These are phyloP conservation scores for Chunga burmeisteri DNA, from an alignment of 2,113 vertebrate species.

Conservation along the genomic window DNA sequence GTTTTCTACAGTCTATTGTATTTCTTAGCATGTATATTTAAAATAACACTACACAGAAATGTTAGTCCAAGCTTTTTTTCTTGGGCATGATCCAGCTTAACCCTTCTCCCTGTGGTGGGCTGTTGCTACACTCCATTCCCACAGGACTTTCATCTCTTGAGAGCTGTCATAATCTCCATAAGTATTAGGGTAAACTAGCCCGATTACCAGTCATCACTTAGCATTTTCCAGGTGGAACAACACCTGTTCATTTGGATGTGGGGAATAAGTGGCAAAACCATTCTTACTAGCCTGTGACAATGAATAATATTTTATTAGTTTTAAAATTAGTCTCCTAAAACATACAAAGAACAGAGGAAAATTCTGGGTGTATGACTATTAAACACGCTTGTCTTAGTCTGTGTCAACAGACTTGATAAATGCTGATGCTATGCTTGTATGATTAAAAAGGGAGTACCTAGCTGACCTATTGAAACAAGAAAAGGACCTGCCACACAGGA, in stretches of 20 bases:
- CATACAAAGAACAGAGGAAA: not conserved
- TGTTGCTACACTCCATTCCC: not conserved
- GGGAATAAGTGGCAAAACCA: not conserved
- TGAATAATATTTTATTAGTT: not conserved
- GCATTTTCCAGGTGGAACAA: not conserved
- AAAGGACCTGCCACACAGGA: not conserved
- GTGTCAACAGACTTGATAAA: not conserved
- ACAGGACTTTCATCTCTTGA: not conserved
- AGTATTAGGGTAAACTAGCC: not conserved
- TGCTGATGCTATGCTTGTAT: not conserved
- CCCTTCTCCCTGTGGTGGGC: accelerated
- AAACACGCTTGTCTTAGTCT: not conserved
- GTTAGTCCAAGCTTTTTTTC: not conserved
- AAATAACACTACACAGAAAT: not conserved
- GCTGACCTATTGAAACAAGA: not conserved
- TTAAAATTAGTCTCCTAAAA: slow-evolving; percentile 2
- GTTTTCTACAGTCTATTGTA: not conserved
- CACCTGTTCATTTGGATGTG: not conserved
- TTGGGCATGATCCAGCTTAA: not conserved
- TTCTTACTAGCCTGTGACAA: not conserved
- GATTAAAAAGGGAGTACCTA: not conserved
- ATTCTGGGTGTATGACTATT: not conserved
- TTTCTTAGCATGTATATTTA: not conserved
- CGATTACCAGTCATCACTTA: not conserved
- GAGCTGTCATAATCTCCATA: not conserved